Percentiles rank a stretch among this genome's conserved stretches.
phyloP scores from a whole-genome alignment of 2,113 vertebrate genomes.

The human (Homo sapiens) region GRCh38 chr2:7515001-7515500 shows the following conservation, averaged over 20 bases:
- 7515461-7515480: neutral
- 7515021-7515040: neutral
- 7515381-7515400: neutral
- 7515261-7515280: slow-evolving; percentile 11
- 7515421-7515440: accelerated
- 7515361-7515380: neutral
- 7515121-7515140: slow-evolving; percentile 73
- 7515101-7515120: slow-evolving; percentile 78
- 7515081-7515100: slow-evolving; percentile 73
- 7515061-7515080: slow-evolving; percentile 56
- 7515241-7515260: slow-evolving; percentile 7
- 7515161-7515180: slow-evolving; percentile 74
- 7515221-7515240: slow-evolving; percentile 54
- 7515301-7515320: neutral
- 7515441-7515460: accelerated
- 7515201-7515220: slow-evolving; percentile 23
- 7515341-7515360: neutral
- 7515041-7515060: neutral
- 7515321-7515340: neutral
- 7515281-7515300: neutral
- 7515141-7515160: slow-evolving; percentile 68
- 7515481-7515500: too few relatives aligned
- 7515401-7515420: neutral
- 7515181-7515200: slow-evolving; percentile 58
- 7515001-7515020: neutral